Percentiles rank a stretch among this genome's conserved stretches.
These are phyloP conservation scores for Orchesella flavescens DNA, from an alignment of 2,888 invertebrate genomes.

Conservation along the genomic window DNA sequence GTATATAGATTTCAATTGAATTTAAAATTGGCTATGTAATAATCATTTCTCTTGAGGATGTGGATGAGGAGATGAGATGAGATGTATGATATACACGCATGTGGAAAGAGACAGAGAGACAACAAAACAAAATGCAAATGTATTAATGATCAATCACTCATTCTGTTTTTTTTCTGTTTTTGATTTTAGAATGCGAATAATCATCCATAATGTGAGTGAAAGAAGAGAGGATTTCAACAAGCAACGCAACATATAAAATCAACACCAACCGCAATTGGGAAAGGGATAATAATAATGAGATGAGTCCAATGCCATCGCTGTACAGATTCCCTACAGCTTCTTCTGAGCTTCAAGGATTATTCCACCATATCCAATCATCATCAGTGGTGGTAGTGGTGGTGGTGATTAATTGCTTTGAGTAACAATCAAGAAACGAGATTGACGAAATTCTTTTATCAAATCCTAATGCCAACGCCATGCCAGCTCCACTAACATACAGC, in stretches of 20 bases:
- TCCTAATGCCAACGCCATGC: slow-evolving; percentile 59
- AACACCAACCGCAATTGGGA: slow-evolving; percentile 3
- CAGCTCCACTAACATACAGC: slow-evolving; percentile 69
- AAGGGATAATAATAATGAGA: slow-evolving; percentile 24
- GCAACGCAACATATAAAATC: no score
- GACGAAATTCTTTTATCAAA: no score
- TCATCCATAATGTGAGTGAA: slow-evolving; percentile 37
- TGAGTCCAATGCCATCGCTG: slow-evolving; percentile 4
- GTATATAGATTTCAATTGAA: not conserved
- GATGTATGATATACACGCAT: not conserved
- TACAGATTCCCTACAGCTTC: no score
- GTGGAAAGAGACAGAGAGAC: not conserved
- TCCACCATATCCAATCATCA: not conserved
- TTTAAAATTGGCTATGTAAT: not conserved
- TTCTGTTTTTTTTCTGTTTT: not conserved
- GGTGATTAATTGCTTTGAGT: no score
- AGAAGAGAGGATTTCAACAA: not conserved
- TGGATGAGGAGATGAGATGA: slow-evolving; percentile 14
- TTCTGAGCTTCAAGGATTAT: slow-evolving; percentile 12
- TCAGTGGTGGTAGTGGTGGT: no score
- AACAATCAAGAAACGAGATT: no score
- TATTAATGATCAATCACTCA: slow-evolving; percentile 13
- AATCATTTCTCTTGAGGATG: no score
- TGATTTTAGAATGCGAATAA: slow-evolving; percentile 35
- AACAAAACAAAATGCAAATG: not conserved